Evolutionary conservation across 2,113 vertebrate species (phyloP), one percentile per base, ranked within the genome.

Genomic region (Anguilla japonica): DNA sequence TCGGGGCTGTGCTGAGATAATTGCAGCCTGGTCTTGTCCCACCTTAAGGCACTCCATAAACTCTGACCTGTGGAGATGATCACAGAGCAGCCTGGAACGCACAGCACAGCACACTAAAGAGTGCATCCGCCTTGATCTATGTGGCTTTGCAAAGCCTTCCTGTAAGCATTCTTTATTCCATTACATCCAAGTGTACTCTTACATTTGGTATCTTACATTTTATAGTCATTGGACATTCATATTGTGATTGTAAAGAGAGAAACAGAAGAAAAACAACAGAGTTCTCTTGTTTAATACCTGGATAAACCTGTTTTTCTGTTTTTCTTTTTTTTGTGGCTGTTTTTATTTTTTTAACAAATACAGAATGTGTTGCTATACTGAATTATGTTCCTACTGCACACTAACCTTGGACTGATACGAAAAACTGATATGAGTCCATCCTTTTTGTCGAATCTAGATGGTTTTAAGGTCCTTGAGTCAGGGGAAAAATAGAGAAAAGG

Each of bases 1-100:
- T 53, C 50, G 7, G 50, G 50, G 50, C 50, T 53, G 50, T 53
- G 60, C 18, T 67, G 18, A 67, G 26, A 13, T 13, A n/a, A 75
- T 34, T 75, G 71, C 71, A 75, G 2, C 71, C 71, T 34, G 9
- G 71, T 75, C 71, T 29, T 75, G 71, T 75, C 71, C 71, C 71
- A 29, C 71, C 71, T 14, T 9, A 14, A n/a, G 71, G 71, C 71
- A 75, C 9, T 34, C 71, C 71, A 9, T 75, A 75, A 75, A 75
- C 71, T 75, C n/a, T 75, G 71, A 75, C 71, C 71, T 75, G 71
- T 14, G 71, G 71, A 75, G 71, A 75, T 75, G 71, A 75, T 75
- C 71, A 75, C 26, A 75, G n/a, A 29, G 71, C 71, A n/a, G 71
- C 22, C n/a, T 9, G 60, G 22, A 67, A 67, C 60, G 15, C 63